Percentiles rank a stretch among this genome's conserved stretches.
Evolutionary conservation across 2,797 vertebrate genomes (phyloP).

Genomic region (Bovichtus diacanthus): DNA sequence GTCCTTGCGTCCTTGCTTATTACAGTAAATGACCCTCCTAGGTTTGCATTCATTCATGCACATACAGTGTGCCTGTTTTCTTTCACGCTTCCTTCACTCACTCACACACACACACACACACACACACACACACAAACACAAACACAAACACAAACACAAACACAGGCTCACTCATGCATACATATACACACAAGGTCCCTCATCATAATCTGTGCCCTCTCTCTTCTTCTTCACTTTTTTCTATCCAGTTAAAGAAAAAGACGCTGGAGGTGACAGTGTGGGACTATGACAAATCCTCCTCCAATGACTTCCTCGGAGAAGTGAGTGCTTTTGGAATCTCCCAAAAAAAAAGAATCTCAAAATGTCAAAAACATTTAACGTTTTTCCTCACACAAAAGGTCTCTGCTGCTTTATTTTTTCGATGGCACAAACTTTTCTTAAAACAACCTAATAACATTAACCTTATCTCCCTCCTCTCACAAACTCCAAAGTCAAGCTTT

Average conservation of each 20-base stretch:
- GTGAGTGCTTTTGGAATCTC: constrained; percentile 84
- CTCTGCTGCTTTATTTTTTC: constrained; percentile 3
- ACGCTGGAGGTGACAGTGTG: constrained; percentile 98
- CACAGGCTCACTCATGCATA: background rate
- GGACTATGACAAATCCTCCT: constrained; percentile 99
- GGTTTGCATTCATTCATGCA: constrained; percentile 6
- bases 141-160: background rate
- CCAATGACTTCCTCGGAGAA: constrained; percentile 99
- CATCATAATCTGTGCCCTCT: constrained; percentile 18
- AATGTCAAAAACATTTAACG: constrained; percentile 40
- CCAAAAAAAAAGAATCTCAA: constrained; percentile 34
- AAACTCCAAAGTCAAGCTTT: constrained; percentile 9
- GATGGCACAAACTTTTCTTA: background rate
- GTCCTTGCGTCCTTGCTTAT: background rate
- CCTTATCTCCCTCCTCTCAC: constrained; percentile 2
- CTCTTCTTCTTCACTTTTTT: constrained; percentile 7
- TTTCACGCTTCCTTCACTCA: constrained; percentile 6
- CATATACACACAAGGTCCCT: background rate
- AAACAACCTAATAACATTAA: background rate
- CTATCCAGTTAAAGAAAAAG: constrained; percentile 96
- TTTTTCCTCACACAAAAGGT: constrained; percentile 7
- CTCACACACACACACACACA: constrained; percentile 7
- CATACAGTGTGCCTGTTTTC: background rate
- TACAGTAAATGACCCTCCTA: background rate
- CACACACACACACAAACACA: constrained; percentile 3